Percentiles rank a stretch among this genome's conserved stretches.
Conservation (phyloP, 2,888 invertebrate species). For the Gandaritis pyraliata region DNA sequence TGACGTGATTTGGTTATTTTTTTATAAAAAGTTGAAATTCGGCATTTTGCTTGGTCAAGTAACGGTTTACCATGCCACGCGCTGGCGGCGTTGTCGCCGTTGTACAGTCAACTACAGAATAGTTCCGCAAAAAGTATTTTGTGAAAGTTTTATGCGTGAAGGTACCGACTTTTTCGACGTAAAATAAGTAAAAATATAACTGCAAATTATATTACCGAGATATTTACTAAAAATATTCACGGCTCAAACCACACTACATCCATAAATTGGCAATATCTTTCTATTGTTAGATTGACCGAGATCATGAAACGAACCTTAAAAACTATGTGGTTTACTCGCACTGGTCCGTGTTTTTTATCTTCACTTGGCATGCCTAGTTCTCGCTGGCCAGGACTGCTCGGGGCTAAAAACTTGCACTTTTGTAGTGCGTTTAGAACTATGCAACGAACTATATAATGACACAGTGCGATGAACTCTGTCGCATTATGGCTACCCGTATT, state of each 20-base stretch:
- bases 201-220: no score
- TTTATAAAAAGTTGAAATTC: not conserved
- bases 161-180: no score
- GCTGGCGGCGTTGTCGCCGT: not conserved
- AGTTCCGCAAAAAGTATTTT: no score
- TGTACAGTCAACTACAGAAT: not conserved
- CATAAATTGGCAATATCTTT: no score
- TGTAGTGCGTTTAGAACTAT: slow-evolving; percentile 46
- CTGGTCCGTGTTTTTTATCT: slow-evolving; percentile 1
- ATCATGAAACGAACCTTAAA: no score
- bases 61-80: not conserved
- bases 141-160: no score
- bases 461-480: slow-evolving; percentile 36
- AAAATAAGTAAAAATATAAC: no score
- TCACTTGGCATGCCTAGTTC: slow-evolving; percentile 21
- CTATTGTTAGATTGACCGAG: no score
- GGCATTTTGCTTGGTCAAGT: not conserved
- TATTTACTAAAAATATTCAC: no score
- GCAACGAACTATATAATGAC: slow-evolving; percentile 42
- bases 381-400: slow-evolving; percentile 37
- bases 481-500: slow-evolving; percentile 33
- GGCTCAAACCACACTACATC: no score
- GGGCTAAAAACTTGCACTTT: slow-evolving; percentile 51
- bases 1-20: no score
- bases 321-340: not conserved